phyloP scores from a whole-genome alignment of 2,113 vertebrate genomes.

The Syrmaticus mikado region DNA sequence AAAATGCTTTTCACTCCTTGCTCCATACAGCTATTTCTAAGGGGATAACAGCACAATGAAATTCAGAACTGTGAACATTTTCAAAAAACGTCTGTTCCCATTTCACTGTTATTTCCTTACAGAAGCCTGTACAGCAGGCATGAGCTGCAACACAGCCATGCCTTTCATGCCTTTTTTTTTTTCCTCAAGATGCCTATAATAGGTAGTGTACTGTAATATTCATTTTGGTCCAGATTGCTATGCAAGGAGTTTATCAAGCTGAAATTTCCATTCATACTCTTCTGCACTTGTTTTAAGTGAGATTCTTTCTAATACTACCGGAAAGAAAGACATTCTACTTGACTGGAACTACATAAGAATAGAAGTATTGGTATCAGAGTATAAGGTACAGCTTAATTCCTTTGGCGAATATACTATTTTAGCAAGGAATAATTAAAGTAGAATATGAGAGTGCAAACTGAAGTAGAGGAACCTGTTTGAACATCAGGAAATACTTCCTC shows the following conservation, averaged over 20 bases:
- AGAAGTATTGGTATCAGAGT: not conserved
- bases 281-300: not conserved
- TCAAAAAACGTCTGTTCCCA: not conserved
- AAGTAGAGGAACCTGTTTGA: not conserved
- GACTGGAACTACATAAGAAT: accelerated
- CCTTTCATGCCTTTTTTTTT: not conserved
- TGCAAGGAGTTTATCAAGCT: not conserved
- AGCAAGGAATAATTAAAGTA: not conserved
- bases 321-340: not conserved
- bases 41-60: not conserved
- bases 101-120: not conserved
- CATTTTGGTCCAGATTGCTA: not conserved
- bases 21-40: not conserved
- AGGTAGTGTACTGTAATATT: not conserved
- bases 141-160: not conserved
- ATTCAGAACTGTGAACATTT: not conserved
- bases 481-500: not conserved
- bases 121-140: not conserved
- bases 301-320: not conserved
- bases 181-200: not conserved
- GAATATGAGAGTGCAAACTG: not conserved
- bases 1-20: not conserved
- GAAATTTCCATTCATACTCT: not conserved
- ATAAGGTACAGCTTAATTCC: not conserved
- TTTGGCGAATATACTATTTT: not conserved